Evolutionary conservation across 53 echinoderm and acorn worm species (phyloP), one percentile per base, ranked within the genome.

Genomic region (Stichopus horrens): DNA sequence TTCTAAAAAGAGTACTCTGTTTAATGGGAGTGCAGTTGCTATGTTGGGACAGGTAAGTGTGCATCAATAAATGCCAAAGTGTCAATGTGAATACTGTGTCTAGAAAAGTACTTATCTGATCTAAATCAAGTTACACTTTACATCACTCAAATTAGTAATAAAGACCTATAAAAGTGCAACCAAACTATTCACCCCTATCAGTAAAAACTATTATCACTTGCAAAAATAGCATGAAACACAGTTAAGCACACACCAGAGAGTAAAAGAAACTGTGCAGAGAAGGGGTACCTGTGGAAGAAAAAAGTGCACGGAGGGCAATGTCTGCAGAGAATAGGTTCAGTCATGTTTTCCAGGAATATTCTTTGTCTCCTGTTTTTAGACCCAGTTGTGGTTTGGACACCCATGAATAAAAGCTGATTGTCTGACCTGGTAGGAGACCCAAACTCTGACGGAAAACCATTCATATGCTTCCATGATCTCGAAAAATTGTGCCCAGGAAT

Each of bases 291-390:
- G 37, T 37, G 37, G 37, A 37, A 37, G 37, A 18, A 71, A 71
- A 71, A 71, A 71, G 71, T 71, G 71, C 71, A 71, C n/a, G 5
- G 11, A 71, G 71, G 71, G 71, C 71, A 71, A 71, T 71, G 71
- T 71, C 71, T 71, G 71, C 71, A 81, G 21, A 81, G 56, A 79
- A 79, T 55, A 11, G 81, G 58, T 56, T 81, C 57, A 81, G 57
- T 81, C 81, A 81, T 58, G 56, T 22, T 81, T 63, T 81, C 81
- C 81, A 14, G 53, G 81, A 81, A 81, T 21, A 4, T 14, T 56
- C 81, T 81, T 81, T 81, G 81, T 81, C 81, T 81, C 21, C 81
- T 81, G 81, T 81, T 81, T 81, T 81, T 81, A 81, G 81, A 81
- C 81, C 81, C 11, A 81, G 81, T 81, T 81, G 81, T 81, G 81